These are phyloP conservation scores for Poeciliopsis turneri DNA, from an alignment of 2,797 vertebrate genomes.

Conservation along the genomic window DNA sequence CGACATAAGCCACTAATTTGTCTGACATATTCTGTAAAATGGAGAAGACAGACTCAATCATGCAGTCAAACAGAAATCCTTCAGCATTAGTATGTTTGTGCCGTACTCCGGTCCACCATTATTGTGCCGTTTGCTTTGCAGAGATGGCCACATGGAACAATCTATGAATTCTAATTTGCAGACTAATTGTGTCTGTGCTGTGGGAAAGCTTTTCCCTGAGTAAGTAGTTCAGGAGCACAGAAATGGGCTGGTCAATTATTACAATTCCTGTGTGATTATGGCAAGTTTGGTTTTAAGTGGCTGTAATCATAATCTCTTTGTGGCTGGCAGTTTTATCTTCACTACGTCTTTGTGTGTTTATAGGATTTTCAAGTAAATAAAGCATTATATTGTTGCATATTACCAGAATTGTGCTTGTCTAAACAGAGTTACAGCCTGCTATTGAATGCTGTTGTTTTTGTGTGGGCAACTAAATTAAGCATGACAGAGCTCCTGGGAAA, in stretches of 20 bases:
- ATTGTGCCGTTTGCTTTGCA: constrained; percentile 34
- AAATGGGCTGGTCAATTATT: constrained; percentile 30
- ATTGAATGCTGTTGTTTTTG: constrained; percentile 63
- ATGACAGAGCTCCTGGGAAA: constrained; percentile 59
- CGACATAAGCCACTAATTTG: constrained; percentile 16
- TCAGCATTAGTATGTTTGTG: constrained; percentile 14
- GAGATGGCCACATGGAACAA: constrained; percentile 32
- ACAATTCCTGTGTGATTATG: constrained; percentile 35
- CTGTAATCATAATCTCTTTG: constrained; percentile 36
- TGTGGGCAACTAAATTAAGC: constrained; percentile 51
- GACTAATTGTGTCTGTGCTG: constrained; percentile 38
- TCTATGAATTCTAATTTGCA: constrained; percentile 45
- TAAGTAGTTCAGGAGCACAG: constrained; percentile 14
- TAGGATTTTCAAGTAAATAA: constrained; percentile 46
- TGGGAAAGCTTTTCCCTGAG: constrained; percentile 30
- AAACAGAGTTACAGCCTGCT: constrained; percentile 24
- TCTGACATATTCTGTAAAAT: constrained; percentile 27
- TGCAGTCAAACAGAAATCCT: constrained; percentile 13
- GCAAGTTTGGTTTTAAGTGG: constrained; percentile 42
- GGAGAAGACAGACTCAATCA: constrained; percentile 4
- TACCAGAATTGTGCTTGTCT: constrained; percentile 41
- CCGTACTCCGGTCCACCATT: constrained; percentile 4
- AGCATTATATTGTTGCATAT: constrained; percentile 42
- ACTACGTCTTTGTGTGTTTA: constrained; percentile 38
- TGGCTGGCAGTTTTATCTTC: constrained; percentile 24